Percentiles rank a stretch among this genome's conserved stretches.
These are phyloP conservation scores for Drosophila funebris DNA, from an alignment of 1,140 invertebrate genomes.

Conservation along the genomic window DNA sequence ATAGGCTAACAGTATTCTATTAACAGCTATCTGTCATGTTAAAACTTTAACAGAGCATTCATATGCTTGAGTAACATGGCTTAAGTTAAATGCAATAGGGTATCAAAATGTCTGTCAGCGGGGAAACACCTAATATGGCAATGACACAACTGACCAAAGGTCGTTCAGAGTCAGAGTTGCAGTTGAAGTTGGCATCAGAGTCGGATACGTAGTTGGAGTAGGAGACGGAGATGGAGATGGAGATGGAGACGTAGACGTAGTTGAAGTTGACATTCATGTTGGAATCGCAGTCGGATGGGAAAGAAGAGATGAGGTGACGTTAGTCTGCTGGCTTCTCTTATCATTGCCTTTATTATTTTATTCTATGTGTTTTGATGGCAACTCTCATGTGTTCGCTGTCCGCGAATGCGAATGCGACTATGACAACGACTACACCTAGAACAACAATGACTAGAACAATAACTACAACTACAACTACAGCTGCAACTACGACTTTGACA, in stretches of 20 bases:
- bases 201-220: neutral
- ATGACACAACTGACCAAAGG: slow-evolving; percentile 21
- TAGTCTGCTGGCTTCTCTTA: slow-evolving; percentile 15
- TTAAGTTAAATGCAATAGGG: neutral
- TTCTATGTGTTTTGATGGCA: slow-evolving; percentile 22
- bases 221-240: neutral
- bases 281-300: neutral
- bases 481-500: too few species aligned
- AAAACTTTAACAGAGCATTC: too few species aligned
- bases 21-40: too few species aligned
- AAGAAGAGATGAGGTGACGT: neutral
- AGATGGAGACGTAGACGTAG: neutral
- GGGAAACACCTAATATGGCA: slow-evolving; percentile 3
- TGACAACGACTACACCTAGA: neutral
- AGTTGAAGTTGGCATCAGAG: neutral
- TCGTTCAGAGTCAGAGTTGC: neutral
- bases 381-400: slow-evolving; percentile 12
- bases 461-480: neutral
- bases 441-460: neutral
- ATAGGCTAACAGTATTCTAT: too few species aligned
- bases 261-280: neutral
- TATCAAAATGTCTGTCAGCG: neutral
- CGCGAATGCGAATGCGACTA: neutral
- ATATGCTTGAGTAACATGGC: too few species aligned
- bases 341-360: slow-evolving; percentile 20